Conservation (phyloP, 1,140 invertebrate genomes). For the Heliconius melpomene region DNA sequence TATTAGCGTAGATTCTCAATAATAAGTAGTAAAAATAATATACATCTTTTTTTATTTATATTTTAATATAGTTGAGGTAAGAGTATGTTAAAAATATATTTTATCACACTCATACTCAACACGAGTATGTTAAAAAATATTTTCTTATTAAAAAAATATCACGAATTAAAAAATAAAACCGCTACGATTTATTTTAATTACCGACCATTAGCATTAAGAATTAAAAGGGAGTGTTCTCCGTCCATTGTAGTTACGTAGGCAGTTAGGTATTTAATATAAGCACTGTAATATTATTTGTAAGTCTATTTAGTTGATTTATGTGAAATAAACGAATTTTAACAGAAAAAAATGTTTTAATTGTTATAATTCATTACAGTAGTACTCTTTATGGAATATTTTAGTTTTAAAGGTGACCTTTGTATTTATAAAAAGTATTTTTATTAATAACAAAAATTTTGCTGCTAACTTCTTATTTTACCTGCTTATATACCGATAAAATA, state of each 20-base stretch:
- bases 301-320: slow-evolving; percentile 14
- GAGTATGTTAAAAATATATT: not conserved
- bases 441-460: too few species aligned
- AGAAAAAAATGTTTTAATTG: not conserved
- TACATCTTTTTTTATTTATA: too few species aligned
- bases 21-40: too few species aligned
- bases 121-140: not conserved
- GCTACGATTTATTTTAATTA: not conserved
- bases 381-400: too few species aligned
- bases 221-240: not conserved
- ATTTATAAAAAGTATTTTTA: too few species aligned
- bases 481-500: not conserved
- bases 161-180: too few species aligned
- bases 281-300: slow-evolving; percentile 6
- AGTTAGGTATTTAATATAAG: not conserved
- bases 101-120: too few species aligned
- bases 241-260: not conserved
- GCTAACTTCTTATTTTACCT: too few species aligned
- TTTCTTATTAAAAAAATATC: not conserved
- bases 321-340: slow-evolving; percentile 31
- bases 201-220: not conserved
- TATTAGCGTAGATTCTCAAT: too few species aligned
- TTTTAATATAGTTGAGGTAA: too few species aligned
- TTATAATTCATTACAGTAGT: not conserved
- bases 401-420: too few species aligned